phyloP scores from a whole-genome alignment of 2,797 vertebrate genomes.

The Takifugu ocellatus region DNA sequence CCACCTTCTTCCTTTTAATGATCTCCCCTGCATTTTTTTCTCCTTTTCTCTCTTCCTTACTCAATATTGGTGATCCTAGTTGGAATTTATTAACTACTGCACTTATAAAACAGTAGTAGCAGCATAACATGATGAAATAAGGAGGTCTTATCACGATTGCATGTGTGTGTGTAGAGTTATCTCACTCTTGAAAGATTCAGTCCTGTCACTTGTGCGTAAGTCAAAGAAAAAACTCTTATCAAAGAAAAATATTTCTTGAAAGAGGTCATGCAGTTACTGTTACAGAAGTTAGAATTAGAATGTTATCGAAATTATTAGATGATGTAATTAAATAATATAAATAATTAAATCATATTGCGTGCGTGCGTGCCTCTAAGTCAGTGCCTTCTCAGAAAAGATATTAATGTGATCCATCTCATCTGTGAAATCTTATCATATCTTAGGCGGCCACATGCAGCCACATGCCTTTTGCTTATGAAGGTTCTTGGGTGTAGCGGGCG shows the following conservation, averaged over 20 bases:
- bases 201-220: too few species aligned
- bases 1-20: constrained; percentile 14
- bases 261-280: background rate
- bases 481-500: background rate
- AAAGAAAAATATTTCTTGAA: too few species aligned
- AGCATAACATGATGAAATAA: too few species aligned
- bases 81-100: too few species aligned
- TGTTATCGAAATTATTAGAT: background rate
- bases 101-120: too few species aligned
- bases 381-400: too few species aligned
- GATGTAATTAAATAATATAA: background rate
- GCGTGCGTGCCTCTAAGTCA: too few species aligned
- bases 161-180: too few species aligned
- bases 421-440: background rate
- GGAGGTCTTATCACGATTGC: too few species aligned
- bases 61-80: background rate
- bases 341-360: too few species aligned
- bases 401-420: background rate
- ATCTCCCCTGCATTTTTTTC: constrained; percentile 2
- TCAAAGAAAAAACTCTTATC: too few species aligned
- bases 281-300: background rate
- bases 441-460: background rate
- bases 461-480: background rate
- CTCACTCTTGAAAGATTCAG: too few species aligned
- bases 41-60: background rate